Base-by-base conservation (phyloP, 2,888 invertebrate species). In the Neoaliturus tenellus region DNA sequence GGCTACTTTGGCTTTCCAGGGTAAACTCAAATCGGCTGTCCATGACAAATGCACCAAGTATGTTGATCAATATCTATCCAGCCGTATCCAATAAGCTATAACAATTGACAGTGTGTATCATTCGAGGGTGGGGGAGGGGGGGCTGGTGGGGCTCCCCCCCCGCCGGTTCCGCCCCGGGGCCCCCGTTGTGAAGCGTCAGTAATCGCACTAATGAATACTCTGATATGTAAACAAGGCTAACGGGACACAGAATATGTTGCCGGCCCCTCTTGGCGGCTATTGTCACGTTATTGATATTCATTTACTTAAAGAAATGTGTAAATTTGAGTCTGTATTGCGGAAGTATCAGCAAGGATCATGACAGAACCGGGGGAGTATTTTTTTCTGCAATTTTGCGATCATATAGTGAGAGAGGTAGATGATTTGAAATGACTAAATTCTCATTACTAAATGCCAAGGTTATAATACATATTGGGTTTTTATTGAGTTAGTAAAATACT, bases 61-160 rank as follows among this genome's bases (percentile, higher is more conserved):
- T 71, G 71, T 71, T 71, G 71, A 71, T 71, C 39, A 67, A 67
- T 67, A 67, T 1, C 31, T 14, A 71, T 39, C 25, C 35, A 44
- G 75, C 41, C 44, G 75, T 41, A 23, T 75, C 75, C 75, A 75
- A 75, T 75, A 75, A 44, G 48, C 75, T 23, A 20, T 75, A 71
- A 71, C 31, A 44, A 44, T 75, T 75, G 75, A 75, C 48, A 44
- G 75, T 71, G 62, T 62, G 62, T 62, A 62, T 62, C 62, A 62
- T 62, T 62, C 28, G n/a, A n/a, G n/a, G 28, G 28, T 31, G 4
- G 28, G 31, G 62, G 28, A 17, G 62, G 62, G 62, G 62, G 62
- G 62, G 28, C 31, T 2, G 8, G 31, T 28, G 25, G 25, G 14
- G 48, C 75, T 17, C 25, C 28, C 48, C 44, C 41, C 39, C 67